These are phyloP conservation scores for Drosophila lowei DNA, from an alignment of 1,140 invertebrate genomes.

Conservation along the genomic window DNA sequence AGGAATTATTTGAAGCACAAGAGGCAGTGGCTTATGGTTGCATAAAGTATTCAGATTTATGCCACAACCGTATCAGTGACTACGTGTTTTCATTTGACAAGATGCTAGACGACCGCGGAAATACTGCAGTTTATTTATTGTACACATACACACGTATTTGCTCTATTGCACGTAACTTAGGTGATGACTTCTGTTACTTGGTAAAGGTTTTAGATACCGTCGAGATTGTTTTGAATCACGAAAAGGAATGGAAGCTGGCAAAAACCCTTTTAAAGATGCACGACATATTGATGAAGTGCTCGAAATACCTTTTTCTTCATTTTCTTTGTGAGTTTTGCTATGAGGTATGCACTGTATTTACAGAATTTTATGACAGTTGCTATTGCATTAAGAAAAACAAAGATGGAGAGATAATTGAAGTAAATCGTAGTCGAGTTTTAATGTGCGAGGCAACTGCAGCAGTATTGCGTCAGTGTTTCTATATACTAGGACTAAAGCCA, in stretches of 20 bases:
- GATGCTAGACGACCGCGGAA: constrained; percentile 99
- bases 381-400: constrained; percentile 98
- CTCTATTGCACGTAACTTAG: constrained; percentile 93
- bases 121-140: constrained; percentile 98
- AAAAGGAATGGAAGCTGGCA: constrained; percentile 97
- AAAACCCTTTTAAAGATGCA: constrained; percentile 94
- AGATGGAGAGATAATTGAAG: constrained; percentile 89
- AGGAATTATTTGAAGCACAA: constrained; percentile 93
- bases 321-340: constrained; percentile 98
- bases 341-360: constrained; percentile 95
- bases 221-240: constrained; percentile 88
- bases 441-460: constrained; percentile 96
- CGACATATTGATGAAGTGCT: constrained; percentile 93
- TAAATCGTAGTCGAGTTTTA: constrained; percentile 94
- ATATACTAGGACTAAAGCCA: constrained; percentile 95
- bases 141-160: constrained; percentile 98
- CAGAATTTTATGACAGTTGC: constrained; percentile 99
- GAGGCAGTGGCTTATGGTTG: constrained; percentile 98
- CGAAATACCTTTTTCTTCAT: constrained; percentile 94
- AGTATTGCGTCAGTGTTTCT: constrained; percentile 93
- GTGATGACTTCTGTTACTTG: constrained; percentile 85
- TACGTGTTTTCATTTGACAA: constrained; percentile 99
- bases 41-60: constrained; percentile 99
- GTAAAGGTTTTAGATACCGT: constrained; percentile 83
- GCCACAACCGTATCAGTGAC: constrained; percentile 96